Percentiles rank a stretch among this genome's conserved stretches.
These are phyloP conservation scores for Irena cyanogastra DNA, from an alignment of 2,113 vertebrate species.

Conservation along the genomic window DNA sequence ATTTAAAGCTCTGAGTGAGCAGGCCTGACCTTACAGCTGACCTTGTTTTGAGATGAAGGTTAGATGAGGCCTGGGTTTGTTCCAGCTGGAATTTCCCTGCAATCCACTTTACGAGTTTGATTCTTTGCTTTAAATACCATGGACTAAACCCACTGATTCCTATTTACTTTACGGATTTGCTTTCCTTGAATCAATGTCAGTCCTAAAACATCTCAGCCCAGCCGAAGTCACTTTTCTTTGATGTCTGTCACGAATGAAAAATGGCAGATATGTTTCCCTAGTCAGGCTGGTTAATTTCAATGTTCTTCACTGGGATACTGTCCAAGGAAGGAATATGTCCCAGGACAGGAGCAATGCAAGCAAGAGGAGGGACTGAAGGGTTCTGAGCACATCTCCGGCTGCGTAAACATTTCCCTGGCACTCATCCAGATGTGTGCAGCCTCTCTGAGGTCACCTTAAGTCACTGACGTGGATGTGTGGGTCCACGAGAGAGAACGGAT, in stretches of 20 bases:
- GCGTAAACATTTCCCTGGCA: accelerated
- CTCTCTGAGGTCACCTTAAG: background rate
- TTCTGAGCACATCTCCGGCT: background rate
- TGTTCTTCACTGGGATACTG: background rate
- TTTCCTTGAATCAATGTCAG: background rate
- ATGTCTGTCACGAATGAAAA: background rate
- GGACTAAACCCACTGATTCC: background rate
- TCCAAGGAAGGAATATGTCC: background rate
- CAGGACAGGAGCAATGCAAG: background rate
- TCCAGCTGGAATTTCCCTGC: background rate
- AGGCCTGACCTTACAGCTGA: background rate
- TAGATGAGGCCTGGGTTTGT: background rate
- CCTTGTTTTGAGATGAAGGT: background rate
- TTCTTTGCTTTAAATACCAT: background rate
- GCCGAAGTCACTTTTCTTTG: background rate
- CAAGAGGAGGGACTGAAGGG: background rate
- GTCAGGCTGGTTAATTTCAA: background rate
- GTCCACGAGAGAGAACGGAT: background rate
- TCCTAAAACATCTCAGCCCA: background rate
- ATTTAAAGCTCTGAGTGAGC: background rate
- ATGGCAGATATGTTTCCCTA: background rate
- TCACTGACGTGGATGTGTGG: accelerated
- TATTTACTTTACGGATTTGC: background rate
- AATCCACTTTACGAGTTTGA: background rate
- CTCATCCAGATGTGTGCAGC: background rate